These are phyloP conservation scores for Ophion ventricosus DNA, from an alignment of 2,888 invertebrate species.

Conservation along the genomic window DNA sequence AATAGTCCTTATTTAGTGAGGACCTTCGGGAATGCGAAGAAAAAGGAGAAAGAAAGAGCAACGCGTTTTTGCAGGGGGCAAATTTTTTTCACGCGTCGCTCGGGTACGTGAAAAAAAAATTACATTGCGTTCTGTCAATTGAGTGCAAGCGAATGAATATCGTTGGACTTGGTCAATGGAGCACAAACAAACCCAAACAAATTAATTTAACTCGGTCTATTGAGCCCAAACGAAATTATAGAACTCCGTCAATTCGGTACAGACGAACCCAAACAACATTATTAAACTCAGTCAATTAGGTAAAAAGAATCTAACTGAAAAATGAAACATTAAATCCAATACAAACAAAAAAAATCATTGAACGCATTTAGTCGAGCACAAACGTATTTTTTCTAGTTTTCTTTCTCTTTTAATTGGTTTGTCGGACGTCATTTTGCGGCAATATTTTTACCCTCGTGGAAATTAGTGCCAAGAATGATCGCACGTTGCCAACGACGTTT, in stretches of 20 bases:
- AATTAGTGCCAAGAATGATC: constrained; percentile 18
- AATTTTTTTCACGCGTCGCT: not conserved
- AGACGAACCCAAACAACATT: too few species aligned
- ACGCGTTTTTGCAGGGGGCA: not conserved
- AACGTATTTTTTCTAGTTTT: not conserved
- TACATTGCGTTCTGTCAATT: not conserved
- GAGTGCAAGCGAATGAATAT: not conserved
- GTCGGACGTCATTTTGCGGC: too few species aligned
- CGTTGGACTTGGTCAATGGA: not conserved
- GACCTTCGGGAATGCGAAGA: not conserved
- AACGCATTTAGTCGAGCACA: not conserved
- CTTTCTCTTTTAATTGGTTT: not conserved
- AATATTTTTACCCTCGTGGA: not conserved
- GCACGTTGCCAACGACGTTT: constrained; percentile 48
- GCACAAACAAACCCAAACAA: not conserved
- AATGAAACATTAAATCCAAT: too few species aligned
- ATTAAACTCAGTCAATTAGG: too few species aligned
- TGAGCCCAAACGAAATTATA: not conserved
- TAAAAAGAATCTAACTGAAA: too few species aligned
- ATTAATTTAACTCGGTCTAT: not conserved
- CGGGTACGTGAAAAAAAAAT: not conserved
- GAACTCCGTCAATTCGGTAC: too few species aligned
- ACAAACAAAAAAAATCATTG: not conserved
- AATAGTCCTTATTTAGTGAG: not conserved
- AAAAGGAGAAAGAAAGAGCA: not conserved